Evolutionary conservation across 2,113 vertebrate genomes (phyloP).

Genomic region (Trematomus loennbergii): DNA sequence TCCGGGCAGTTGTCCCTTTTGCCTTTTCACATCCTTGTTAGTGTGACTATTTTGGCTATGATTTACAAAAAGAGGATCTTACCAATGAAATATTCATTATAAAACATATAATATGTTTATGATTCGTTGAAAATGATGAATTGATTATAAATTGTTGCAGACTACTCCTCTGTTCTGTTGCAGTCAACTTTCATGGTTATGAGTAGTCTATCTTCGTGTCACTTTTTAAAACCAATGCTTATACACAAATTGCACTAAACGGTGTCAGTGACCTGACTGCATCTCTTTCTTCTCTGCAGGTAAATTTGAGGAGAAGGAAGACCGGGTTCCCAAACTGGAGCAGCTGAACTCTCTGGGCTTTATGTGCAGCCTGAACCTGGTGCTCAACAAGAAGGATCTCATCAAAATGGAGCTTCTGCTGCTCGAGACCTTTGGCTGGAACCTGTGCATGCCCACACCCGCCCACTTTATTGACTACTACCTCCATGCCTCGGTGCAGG

Average conservation of each 20-base stretch:
- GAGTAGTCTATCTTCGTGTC: background rate
- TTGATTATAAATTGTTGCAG: background rate
- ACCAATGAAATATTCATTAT: background rate
- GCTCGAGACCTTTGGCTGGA: constrained; percentile 92
- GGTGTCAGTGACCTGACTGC: background rate
- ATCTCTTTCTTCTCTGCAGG: constrained; percentile 73
- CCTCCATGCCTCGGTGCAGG: constrained; percentile 88
- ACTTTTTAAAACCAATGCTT: background rate
- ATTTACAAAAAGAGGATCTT: background rate
- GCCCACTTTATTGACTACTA: constrained; percentile 98
- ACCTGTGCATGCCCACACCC: constrained; percentile 92
- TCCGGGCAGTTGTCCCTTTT: background rate
- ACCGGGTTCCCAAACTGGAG: constrained; percentile 90
- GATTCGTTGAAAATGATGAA: too few species aligned
- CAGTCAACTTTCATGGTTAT: background rate
- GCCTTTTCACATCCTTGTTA: background rate
- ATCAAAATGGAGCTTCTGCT: constrained; percentile 91
- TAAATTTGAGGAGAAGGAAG: constrained; percentile 95
- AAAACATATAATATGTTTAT: too few species aligned
- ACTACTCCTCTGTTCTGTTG: background rate
- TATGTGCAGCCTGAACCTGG: constrained; percentile 87
- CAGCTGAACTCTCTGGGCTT: constrained; percentile 89
- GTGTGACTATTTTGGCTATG: background rate
- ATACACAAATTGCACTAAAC: background rate
- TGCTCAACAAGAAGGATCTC: constrained; percentile 89